Conservation (phyloP, 2,797 vertebrate genomes). For the Neostethus bicornis region DNA sequence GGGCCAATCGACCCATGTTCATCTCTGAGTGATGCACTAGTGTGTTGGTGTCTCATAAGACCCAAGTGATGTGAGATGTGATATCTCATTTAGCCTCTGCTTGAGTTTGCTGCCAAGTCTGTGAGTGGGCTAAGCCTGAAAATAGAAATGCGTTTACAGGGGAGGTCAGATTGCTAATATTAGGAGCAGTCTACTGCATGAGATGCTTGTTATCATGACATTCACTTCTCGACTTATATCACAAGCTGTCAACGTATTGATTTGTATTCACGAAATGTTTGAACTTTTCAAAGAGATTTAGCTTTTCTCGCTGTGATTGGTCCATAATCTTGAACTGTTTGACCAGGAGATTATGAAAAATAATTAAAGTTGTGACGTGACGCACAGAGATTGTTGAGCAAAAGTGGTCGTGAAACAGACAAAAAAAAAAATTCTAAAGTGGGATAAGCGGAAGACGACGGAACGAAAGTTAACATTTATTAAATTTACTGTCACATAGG, state of each 20-base stretch:
- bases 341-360: neutral
- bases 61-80: constrained; percentile 50
- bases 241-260: constrained; percentile 13
- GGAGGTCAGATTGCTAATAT: constrained; percentile 65
- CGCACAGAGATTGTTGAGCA: neutral
- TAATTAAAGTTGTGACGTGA: neutral
- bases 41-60: constrained; percentile 58
- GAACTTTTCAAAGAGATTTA: constrained; percentile 10
- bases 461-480: too few relatives aligned
- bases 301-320: neutral
- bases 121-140: constrained; percentile 66
- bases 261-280: constrained; percentile 10
- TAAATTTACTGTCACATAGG: too few relatives aligned
- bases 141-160: constrained; percentile 62
- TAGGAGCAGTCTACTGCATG: constrained; percentile 48
- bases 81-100: constrained; percentile 58
- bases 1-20: constrained; percentile 17
- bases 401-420: too few relatives aligned
- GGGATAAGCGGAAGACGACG: too few relatives aligned
- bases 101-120: constrained; percentile 58
- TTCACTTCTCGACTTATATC: constrained; percentile 15
- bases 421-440: too few relatives aligned
- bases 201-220: constrained; percentile 38
- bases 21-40: constrained; percentile 50
- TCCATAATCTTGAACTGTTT: neutral